These are phyloP conservation scores for Cyprinus carpio DNA, from an alignment of 2,113 vertebrate genomes.

Conservation along the genomic window DNA sequence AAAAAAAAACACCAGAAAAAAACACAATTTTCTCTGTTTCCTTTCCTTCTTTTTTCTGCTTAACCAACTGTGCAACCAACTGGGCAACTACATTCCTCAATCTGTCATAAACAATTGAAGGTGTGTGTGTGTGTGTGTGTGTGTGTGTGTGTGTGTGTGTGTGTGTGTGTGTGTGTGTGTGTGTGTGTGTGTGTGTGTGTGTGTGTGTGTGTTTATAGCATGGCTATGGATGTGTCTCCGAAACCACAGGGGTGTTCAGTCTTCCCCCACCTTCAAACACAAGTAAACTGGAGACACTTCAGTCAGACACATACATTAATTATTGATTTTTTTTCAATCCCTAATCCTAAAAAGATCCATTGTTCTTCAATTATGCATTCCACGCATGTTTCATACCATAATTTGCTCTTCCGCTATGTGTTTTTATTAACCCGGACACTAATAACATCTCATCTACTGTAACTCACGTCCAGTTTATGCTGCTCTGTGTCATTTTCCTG, in stretches of 20 bases:
- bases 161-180: no score
- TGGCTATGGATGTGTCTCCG: not conserved
- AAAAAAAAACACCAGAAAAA: not conserved
- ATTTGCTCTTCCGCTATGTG: not conserved
- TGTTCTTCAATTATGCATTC: constrained; percentile 33
- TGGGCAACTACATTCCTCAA: constrained; percentile 55
- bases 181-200: not conserved
- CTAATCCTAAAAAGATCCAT: constrained; percentile 21
- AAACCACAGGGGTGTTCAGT: not conserved
- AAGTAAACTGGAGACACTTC: constrained; percentile 16
- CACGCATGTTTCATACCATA: constrained; percentile 14
- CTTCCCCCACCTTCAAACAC: constrained; percentile 20
- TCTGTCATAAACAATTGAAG: not conserved
- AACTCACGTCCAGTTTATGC: constrained; percentile 61
- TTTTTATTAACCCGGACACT: constrained; percentile 40
- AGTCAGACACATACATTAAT: constrained; percentile 38
- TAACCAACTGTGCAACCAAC: constrained; percentile 53
- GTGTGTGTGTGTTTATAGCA: not conserved
- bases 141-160: not conserved
- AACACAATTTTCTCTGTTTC: constrained; percentile 18
- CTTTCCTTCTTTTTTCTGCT: constrained; percentile 21
- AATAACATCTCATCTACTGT: constrained; percentile 48
- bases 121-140: not conserved
- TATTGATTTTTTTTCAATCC: constrained; percentile 46
- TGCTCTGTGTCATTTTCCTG: constrained; percentile 61